These are phyloP conservation scores for Bos javanicus DNA, from an alignment of 2,113 vertebrate genomes.

Conservation along the genomic window DNA sequence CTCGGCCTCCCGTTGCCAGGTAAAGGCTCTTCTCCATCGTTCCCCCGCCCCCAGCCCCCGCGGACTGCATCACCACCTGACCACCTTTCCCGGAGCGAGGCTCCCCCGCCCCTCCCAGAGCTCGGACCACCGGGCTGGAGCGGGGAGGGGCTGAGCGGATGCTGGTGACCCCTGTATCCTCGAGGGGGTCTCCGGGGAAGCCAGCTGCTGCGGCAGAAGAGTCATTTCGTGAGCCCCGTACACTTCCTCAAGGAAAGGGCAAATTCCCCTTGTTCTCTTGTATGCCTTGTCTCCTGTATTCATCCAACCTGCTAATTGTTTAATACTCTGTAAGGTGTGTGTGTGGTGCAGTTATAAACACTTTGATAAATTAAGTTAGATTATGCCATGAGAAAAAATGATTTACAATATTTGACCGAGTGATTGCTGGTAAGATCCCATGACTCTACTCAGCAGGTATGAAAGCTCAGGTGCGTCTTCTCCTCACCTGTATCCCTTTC, in stretches of 20 bases:
- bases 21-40: neutral
- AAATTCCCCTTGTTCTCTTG: neutral
- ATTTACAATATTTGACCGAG: neutral
- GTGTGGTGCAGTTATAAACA: neutral
- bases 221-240: neutral
- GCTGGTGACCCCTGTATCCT: neutral
- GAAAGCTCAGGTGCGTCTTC: neutral
- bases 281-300: neutral
- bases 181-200: neutral
- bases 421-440: neutral
- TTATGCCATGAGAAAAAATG: neutral
- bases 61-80: neutral
- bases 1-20: neutral
- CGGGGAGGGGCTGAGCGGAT: neutral
- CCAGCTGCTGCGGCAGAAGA: neutral
- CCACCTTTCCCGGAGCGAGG: neutral
- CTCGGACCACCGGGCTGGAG: neutral
- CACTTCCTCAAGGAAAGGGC: neutral
- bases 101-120: accelerated
- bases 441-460: neutral
- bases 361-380: neutral
- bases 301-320: neutral
- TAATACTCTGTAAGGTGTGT: neutral
- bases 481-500: neutral
- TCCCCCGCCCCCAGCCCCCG: too few species aligned